These are phyloP conservation scores for Hippolais icterina DNA, from an alignment of 2,113 vertebrate genomes.

Conservation along the genomic window DNA sequence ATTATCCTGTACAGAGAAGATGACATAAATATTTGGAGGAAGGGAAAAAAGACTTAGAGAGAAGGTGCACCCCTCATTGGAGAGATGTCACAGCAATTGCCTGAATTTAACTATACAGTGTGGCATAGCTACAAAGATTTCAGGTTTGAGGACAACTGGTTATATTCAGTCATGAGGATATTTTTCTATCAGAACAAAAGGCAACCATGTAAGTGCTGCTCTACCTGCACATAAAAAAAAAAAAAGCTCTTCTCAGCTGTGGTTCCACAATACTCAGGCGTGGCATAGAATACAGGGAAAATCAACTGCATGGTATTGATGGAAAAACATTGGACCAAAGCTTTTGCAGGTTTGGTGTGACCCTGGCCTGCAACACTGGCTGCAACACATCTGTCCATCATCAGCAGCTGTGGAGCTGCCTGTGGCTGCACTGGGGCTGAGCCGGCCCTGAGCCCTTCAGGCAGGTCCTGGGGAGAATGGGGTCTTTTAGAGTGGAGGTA, in stretches of 20 bases:
- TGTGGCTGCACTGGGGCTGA: background rate
- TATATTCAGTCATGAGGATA: background rate
- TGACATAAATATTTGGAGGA: background rate
- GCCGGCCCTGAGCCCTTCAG: background rate
- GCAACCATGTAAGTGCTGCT: background rate
- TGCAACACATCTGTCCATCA: background rate
- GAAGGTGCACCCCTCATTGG: background rate
- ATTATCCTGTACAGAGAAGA: background rate
- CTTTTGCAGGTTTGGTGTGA: background rate
- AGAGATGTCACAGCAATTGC: background rate
- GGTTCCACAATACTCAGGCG: background rate
- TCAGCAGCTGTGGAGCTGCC: accelerated
- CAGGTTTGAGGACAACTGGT: background rate
- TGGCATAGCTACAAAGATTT: background rate
- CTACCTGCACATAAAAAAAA: background rate
- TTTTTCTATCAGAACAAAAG: background rate
- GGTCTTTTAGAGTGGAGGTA: background rate
- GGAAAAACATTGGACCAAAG: background rate
- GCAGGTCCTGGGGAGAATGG: background rate
- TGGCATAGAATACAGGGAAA: background rate
- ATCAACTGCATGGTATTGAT: background rate
- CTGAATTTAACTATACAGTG: accelerated
- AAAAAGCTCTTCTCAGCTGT: background rate
- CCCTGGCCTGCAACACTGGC: background rate
- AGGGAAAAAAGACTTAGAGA: background rate